Conservation (phyloP, 1,140 invertebrate species). For the Andricus grossulariae region DNA sequence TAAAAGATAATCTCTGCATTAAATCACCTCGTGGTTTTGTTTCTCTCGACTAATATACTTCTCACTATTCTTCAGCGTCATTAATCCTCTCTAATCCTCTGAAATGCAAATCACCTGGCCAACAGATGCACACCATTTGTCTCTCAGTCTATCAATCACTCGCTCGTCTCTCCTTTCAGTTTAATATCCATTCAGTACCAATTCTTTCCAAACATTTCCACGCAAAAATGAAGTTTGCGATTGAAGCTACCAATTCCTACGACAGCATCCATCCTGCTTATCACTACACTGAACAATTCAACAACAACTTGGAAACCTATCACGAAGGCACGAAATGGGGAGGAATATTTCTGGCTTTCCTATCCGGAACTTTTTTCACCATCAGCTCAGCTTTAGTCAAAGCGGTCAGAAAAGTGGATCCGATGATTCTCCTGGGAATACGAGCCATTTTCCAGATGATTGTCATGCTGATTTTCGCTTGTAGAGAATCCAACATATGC, state of each 20-base stretch:
- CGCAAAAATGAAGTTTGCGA: slow-evolving; percentile 66
- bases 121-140: neutral
- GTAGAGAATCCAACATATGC: slow-evolving; percentile 62
- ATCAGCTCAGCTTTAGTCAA: slow-evolving; percentile 75
- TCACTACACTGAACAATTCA: slow-evolving; percentile 68
- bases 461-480: slow-evolving; percentile 67
- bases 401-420: slow-evolving; percentile 72
- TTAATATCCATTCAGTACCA: neutral
- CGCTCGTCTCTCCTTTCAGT: neutral
- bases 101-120: neutral
- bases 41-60: no score
- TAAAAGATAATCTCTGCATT: no score
- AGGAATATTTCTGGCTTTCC: slow-evolving; percentile 74
- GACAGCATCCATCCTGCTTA: slow-evolving; percentile 70
- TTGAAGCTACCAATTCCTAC: slow-evolving; percentile 65
- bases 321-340: slow-evolving; percentile 71
- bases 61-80: neutral
- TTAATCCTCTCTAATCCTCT: neutral
- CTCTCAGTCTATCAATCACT: no score
- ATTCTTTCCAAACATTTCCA: neutral
- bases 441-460: slow-evolving; percentile 72
- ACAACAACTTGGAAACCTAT: slow-evolving; percentile 67
- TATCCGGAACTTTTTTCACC: slow-evolving; percentile 76
- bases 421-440: slow-evolving; percentile 74
- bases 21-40: no score